Base-by-base conservation (phyloP, 2,113 vertebrate genomes). In the Cettia cetti region DNA sequence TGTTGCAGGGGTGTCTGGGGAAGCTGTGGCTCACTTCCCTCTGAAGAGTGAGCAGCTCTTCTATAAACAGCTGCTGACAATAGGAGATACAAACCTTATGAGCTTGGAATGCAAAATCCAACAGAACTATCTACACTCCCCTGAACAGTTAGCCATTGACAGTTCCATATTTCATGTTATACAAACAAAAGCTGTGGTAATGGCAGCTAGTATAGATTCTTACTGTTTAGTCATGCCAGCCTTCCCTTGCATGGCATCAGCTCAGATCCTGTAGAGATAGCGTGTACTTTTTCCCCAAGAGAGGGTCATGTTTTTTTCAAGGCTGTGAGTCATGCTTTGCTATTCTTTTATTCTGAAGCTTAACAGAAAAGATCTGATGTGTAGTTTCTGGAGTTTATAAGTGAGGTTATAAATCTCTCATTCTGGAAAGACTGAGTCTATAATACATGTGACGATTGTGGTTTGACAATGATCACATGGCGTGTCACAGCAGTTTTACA, bases 321-420 rank as follows among this genome's bases (percentile, higher is more conserved):
- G 52, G 40, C 33, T 89, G 5, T 91, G 79, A 95, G 39, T 82
- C 61, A 59, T 40, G 40, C 31, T 88, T 78, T 92, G 42, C 11
- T 37, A 44, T 96, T 95, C 52, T 92, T 79, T 79, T 69, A 57
- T 72, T 65, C 9, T 63, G 45, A 81, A 56, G 44, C 78, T 92
- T 81, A 75, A 27, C 4, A 9, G 75, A 83, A 86, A 85, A 71
- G 86, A 80, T 93, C 42, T 50, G 9, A 28, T 7, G 14, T 86
- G 47, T 57, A 45, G 40, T 77, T 81, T 7, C 19, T 74, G 74
- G 24, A 69, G 31, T 54, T 39, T 54, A 57, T 56, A 92, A 87
- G 26, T 26, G 54, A 82, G 71, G 70, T 65, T 86, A 27, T 54
- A 71, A 92, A 94, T 91, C 53, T 21, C 26, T 86, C 27, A 31